A percentile compares a stretch with the other conserved stretches of the same genome.
Conservation (phyloP, 2,797 vertebrate species). For the Enteromius treurensis region DNA sequence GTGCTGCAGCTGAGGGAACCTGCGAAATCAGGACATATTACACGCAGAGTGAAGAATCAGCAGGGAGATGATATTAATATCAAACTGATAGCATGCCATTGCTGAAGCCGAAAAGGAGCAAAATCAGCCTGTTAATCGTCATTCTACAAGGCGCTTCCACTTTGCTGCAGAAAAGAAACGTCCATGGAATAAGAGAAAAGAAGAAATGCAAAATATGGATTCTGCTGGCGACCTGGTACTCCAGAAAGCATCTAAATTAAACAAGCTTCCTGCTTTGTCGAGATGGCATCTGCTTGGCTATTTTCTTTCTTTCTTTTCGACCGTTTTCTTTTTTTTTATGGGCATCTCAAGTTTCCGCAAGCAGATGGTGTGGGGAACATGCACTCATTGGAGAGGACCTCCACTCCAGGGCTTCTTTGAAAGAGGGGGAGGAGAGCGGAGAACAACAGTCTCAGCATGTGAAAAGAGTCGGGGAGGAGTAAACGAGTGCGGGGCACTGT, state of each 20-base stretch:
- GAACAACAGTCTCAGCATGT: conserved; percentile 55
- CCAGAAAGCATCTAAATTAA: conserved; percentile 69
- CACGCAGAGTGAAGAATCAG: conserved; percentile 38
- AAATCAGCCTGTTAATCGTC: background rate
- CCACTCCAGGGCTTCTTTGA: conserved; percentile 60
- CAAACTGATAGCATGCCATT: conserved; percentile 43
- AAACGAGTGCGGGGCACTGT: conserved; percentile 46
- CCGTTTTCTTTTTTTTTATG: conserved; percentile 63
- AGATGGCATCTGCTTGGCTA: conserved; percentile 82
- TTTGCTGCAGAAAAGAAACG: background rate
- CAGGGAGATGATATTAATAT: conserved; percentile 11
- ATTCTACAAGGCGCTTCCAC: background rate
- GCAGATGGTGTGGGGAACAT: conserved; percentile 86
- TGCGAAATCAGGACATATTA: conserved; percentile 67
- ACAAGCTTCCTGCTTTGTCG: conserved; percentile 79
- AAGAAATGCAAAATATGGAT: conserved; percentile 18
- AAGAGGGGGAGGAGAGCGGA: conserved; percentile 55
- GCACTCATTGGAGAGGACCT: conserved; percentile 75
- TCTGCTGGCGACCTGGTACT: conserved; percentile 6
- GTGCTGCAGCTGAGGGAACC: conserved; percentile 82
- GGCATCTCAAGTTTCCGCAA: conserved; percentile 80
- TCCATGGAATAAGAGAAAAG: background rate
- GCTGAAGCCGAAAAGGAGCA: background rate
- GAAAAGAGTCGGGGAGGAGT: conserved; percentile 62
- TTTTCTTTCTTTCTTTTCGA: conserved; percentile 76